Evolutionary conservation across 2,888 invertebrate genomes (phyloP), one percentile per base, ranked within the genome.

Genomic region (Cheiracanthium punctorium): DNA sequence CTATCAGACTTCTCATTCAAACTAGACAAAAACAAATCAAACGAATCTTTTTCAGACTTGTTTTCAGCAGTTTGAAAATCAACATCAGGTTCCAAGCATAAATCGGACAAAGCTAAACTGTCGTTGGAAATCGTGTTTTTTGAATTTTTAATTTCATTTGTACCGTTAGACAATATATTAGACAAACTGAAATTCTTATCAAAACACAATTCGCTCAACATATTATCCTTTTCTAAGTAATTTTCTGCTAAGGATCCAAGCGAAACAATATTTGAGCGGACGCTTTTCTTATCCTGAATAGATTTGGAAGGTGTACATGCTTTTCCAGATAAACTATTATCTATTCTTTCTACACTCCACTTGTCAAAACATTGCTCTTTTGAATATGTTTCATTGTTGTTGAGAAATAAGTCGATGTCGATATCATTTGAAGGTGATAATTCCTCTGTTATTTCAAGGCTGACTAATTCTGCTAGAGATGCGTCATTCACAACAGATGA

Each of bases 371-470:
- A 37, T 37, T 37, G 37, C 37, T 37, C 7, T 8, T 37, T 37
- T 37, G 37, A 37, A 37, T 12, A 8, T 37, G 12, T 12, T 5
- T 64, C 64, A 52, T 32, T 37, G n/a, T 28, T 70, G 4, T 5
- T 24, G 24, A 37, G 12, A 5, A 79, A 79, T 30, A 29, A 17
- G 8, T n/a, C 43, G 12, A 69, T 30, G 12, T n/a, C 20, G 20
- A 29, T 17, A 32, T 48, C 24, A 33, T 24, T 70, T 32, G 29
- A 7, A 32, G 43, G 20, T 52, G 70, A 32, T 33, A 70, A 79
- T 28, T 79, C 37, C 69, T 58, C 70, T 17, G 5, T 17, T 1
- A 64, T 65, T 41, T 65, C 75, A 64, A 65, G 64, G 64, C 24
- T 58, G 52, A 33, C 70, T 24, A 33, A 48, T 33, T 58, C 24